Conservation (phyloP, 2,888 invertebrate species). For the Archips xylosteana region DNA sequence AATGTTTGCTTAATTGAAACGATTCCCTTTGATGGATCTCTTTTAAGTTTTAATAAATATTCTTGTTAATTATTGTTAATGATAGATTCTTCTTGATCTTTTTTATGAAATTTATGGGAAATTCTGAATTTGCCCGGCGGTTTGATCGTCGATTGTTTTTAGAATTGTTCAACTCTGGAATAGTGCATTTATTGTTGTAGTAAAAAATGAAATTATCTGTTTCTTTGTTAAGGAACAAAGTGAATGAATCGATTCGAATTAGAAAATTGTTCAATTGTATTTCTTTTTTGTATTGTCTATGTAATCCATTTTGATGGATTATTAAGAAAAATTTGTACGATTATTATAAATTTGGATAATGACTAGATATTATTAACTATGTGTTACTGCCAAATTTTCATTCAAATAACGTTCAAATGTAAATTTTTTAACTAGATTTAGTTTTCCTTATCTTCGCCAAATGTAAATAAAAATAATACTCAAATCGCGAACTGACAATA, state of each 20-base stretch:
- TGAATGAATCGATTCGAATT: conserved; percentile 11
- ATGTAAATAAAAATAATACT: conserved; percentile 79
- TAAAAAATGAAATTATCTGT: conserved; percentile 18
- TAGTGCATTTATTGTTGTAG: conserved; percentile 55
- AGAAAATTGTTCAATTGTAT: conserved; percentile 14
- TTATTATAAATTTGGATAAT: neutral
- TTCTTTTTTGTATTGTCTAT: neutral
- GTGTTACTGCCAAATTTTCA: conserved; percentile 33
- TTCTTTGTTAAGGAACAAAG: conserved; percentile 21
- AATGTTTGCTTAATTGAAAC: conserved; percentile 47
- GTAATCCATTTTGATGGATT: conserved; percentile 1
- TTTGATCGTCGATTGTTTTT: conserved; percentile 53
- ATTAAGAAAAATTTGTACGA: neutral
- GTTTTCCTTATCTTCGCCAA: conserved; percentile 61
- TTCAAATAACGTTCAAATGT: conserved; percentile 41
- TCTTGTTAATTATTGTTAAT: conserved; percentile 43
- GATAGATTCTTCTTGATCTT: conserved; percentile 46
- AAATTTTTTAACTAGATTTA: conserved; percentile 55
- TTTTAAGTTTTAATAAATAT: conserved; percentile 45
- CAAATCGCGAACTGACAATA: conserved; percentile 85
- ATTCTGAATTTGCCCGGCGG: conserved; percentile 67
- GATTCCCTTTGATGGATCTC: conserved; percentile 64
- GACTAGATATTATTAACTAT: conserved; percentile 16
- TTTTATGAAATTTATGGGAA: conserved; percentile 61
- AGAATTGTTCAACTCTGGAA: conserved; percentile 48